Percentiles rank a stretch among this genome's conserved stretches.
phyloP scores from a whole-genome alignment of 2,888 invertebrate species.

The Cephus spinipes region DNA sequence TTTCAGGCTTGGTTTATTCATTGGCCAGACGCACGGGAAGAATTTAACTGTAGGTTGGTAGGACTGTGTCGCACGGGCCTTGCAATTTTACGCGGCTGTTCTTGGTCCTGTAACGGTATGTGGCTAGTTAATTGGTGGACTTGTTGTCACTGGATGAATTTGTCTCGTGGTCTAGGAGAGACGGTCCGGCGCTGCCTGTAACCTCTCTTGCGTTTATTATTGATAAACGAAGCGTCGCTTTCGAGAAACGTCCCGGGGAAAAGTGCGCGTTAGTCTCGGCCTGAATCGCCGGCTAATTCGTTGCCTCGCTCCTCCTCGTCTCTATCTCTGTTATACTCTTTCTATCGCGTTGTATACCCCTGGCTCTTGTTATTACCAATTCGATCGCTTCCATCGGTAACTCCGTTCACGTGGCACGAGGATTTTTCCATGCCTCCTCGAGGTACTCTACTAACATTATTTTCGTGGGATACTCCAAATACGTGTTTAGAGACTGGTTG shows the following conservation, averaged over 20 bases:
- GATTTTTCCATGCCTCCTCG: background rate
- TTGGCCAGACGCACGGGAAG: background rate
- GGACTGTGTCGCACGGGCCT: no score
- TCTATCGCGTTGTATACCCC: slow-evolving; percentile 13
- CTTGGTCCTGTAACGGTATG: background rate
- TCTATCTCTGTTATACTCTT: slow-evolving; percentile 9
- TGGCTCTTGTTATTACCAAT: background rate
- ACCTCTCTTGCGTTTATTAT: slow-evolving; percentile 6
- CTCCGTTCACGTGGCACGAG: background rate
- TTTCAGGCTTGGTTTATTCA: background rate
- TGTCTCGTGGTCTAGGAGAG: background rate
- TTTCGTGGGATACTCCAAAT: background rate
- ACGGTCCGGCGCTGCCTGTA: background rate
- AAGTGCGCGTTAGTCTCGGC: slow-evolving; percentile 66
- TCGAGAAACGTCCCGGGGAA: slow-evolving; percentile 62
- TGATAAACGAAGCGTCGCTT: slow-evolving; percentile 30
- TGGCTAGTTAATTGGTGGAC: background rate
- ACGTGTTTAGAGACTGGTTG: no score
- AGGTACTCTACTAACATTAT: background rate
- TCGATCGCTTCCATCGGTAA: background rate
- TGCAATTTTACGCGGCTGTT: no score
- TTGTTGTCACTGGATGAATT: background rate
- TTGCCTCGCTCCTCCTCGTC: slow-evolving; percentile 25
- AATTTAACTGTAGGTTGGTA: background rate
- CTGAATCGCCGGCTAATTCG: slow-evolving; percentile 64